These are phyloP conservation scores for Vimba vimba DNA, from an alignment of 2,113 vertebrate genomes.

Conservation along the genomic window DNA sequence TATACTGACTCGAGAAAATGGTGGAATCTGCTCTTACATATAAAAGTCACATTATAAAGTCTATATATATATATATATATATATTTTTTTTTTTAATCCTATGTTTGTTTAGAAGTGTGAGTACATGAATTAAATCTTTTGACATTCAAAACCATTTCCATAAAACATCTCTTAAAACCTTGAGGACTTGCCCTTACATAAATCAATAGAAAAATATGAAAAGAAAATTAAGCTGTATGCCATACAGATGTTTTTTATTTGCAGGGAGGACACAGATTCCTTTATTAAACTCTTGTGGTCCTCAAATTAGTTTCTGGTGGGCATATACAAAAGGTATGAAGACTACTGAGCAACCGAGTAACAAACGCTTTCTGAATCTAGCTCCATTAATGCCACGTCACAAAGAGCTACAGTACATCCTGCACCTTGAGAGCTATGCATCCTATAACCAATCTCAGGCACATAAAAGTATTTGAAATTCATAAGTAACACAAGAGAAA, in stretches of 20 bases:
- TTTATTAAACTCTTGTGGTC: not conserved
- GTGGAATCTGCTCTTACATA: slow-evolving; percentile 23
- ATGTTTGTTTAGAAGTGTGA: not conserved
- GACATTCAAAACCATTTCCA: slow-evolving; percentile 6
- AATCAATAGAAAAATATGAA: not conserved
- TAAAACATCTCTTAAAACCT: slow-evolving; percentile 18
- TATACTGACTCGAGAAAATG: slow-evolving; percentile 29
- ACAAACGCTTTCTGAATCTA: slow-evolving; percentile 6
- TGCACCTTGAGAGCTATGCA: slow-evolving; percentile 36
- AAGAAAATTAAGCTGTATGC: not conserved
- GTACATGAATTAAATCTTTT: slow-evolving; percentile 44
- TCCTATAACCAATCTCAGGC: slow-evolving; percentile 51
- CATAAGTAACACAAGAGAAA: not conserved
- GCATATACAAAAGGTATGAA: not conserved
- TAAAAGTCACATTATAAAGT: slow-evolving; percentile 25
- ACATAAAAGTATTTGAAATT: slow-evolving; percentile 39
- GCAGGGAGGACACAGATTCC: not conserved
- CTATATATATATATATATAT: not conserved
- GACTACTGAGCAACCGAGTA: not conserved
- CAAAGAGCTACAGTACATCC: slow-evolving; percentile 50
- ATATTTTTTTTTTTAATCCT: slow-evolving; percentile 3
- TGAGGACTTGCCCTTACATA: not conserved
- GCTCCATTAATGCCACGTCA: slow-evolving; percentile 44
- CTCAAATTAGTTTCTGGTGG: not conserved
- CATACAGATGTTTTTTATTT: not conserved